A percentile compares a stretch with the other conserved stretches of the same genome.
These are phyloP conservation scores for Tachina fera DNA, from an alignment of 2,888 invertebrate genomes.

Conservation along the genomic window DNA sequence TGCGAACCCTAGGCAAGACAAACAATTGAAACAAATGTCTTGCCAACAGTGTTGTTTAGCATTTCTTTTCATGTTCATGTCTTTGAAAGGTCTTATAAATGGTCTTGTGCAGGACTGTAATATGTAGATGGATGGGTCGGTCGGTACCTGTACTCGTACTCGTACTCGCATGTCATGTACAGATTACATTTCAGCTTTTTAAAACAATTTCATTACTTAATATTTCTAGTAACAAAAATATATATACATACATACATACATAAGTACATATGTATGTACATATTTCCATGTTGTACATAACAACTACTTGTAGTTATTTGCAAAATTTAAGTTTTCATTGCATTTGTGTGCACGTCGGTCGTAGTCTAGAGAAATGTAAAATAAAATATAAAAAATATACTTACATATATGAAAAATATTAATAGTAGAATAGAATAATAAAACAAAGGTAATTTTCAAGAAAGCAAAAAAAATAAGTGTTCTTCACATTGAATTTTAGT, in stretches of 20 bases:
- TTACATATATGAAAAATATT: background rate
- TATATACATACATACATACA: background rate
- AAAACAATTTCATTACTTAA: constrained; percentile 50
- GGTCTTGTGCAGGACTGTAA: too few species aligned
- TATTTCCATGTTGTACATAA: background rate
- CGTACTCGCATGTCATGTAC: constrained; percentile 31
- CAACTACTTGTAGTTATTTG: constrained; percentile 18
- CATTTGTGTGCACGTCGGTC: background rate
- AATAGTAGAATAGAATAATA: constrained; percentile 54
- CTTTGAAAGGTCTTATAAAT: too few species aligned
- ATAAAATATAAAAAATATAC: constrained; percentile 13
- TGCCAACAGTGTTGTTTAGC: too few species aligned
- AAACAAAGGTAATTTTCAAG: constrained; percentile 67
- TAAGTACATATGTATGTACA: background rate
- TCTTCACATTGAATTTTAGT: constrained; percentile 70
- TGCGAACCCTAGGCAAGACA: too few species aligned
- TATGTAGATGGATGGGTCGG: too few species aligned
- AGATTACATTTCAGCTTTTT: constrained; percentile 24
- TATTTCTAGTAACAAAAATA: constrained; percentile 45
- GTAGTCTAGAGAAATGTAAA: constrained; percentile 29
- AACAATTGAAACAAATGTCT: too few species aligned
- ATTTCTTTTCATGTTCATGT: too few species aligned
- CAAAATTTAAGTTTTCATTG: constrained; percentile 39
- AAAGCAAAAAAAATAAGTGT: constrained; percentile 60
- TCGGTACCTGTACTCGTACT: too few species aligned